Evolutionary conservation across 1,140 invertebrate species (phyloP), one percentile per base, ranked within the genome.

Genomic region (Venturia canescens): DNA sequence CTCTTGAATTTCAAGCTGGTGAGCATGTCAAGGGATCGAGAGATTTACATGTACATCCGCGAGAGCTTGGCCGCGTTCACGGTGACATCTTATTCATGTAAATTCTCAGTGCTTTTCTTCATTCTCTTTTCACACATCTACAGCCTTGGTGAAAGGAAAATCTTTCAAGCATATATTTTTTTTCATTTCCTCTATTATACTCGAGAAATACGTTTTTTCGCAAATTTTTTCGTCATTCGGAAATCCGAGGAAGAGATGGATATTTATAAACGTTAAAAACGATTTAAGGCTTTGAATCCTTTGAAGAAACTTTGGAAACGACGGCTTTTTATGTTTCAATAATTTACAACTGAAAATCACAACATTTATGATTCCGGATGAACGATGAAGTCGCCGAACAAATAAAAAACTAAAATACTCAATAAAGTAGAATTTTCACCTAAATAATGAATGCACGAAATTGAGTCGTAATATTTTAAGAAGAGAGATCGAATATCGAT

Each of bases 71-170:
- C 60, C 23, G 60, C 74, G 44, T 77, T 78, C 80, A 81, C 76
- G 27, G 72, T 38, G 66, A 71, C 74, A 81, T 81, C 80, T 81
- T 81, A 78, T 78, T 81, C 75, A 78, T 74, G 76, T 72, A 81
- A 81, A 81, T 75, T 75, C 21, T 11, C 44, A 27, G 60, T 29
- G 53, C 72, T 75, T 57, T 75, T 27, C 29, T 31, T 69, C 66
- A 31, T 69, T 69, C 66, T 11, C 66, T 9, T 63, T 31, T 18
- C 29, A 31, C 66, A 29, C 66, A 69, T 31, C 29, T 27, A 60
- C 50, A 57, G 7, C 13, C 26, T 29, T 16, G 29, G 21, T 27
- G 44, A 18, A 75, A 57, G 48, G 27, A 31, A 57, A 75, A 57
- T 50, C 48, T 75, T 50, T 69, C 23, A n/a, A 69, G 29, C 66